Percentiles rank a stretch among this genome's conserved stretches.
Evolutionary conservation across 2,113 vertebrate genomes (phyloP).

Genomic region (Uria lomvia): DNA sequence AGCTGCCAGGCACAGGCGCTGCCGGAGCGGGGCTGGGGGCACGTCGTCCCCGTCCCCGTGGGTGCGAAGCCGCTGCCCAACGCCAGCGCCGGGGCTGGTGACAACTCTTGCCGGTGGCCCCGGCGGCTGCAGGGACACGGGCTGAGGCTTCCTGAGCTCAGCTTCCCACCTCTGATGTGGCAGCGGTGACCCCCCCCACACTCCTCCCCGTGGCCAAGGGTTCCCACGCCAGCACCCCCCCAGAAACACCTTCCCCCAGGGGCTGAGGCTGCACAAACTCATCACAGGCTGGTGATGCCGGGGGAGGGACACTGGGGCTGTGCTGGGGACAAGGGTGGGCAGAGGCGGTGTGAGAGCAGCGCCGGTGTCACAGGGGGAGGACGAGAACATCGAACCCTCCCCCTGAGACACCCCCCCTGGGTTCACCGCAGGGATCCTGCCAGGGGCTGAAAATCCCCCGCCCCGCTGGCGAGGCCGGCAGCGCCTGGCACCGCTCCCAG

Average conservation of each 20-base stretch:
- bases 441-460: accelerated
- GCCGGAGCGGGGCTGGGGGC: neutral
- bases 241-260: neutral
- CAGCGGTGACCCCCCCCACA: accelerated
- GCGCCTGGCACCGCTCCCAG: neutral
- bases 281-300: neutral
- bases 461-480: accelerated
- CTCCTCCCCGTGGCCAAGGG: neutral
- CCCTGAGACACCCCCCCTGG: neutral
- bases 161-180: neutral
- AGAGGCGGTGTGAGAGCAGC: accelerated
- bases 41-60: neutral
- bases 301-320: neutral
- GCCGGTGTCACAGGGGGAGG: neutral
- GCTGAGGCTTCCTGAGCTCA: neutral
- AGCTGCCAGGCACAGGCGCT: neutral
- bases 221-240: neutral
- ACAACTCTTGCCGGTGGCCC: neutral
- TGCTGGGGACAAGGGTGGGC: neutral
- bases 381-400: neutral
- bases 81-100: accelerated
- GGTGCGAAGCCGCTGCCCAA: neutral
- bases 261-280: neutral
- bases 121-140: accelerated
- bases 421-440: neutral